Conservation (phyloP, 2,113 vertebrate genomes). For the Pelmatolapia mariae region DNA sequence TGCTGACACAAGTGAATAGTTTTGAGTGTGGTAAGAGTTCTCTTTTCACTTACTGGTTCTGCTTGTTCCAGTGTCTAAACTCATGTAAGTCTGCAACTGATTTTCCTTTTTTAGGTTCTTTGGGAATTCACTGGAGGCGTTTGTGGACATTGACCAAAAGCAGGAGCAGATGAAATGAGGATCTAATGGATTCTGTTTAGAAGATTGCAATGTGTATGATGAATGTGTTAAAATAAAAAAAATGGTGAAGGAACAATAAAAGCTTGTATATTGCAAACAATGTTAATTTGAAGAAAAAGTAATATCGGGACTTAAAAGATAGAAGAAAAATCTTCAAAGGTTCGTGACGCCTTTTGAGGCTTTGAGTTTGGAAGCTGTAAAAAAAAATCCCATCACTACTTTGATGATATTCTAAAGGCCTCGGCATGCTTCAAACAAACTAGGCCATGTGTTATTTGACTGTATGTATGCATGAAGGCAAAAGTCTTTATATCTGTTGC, state of each 20-base stretch:
- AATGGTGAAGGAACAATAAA: background rate
- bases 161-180: background rate
- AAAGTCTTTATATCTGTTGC: background rate
- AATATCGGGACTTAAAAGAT: background rate
- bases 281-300: background rate
- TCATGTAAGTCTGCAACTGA: background rate
- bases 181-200: background rate
- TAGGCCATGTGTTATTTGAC: background rate
- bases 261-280: background rate
- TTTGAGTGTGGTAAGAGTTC: background rate
- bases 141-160: background rate
- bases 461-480: background rate
- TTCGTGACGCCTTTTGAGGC: background rate
- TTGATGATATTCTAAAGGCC: background rate
- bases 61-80: background rate
- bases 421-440: background rate
- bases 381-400: background rate
- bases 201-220: background rate
- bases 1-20: conserved; percentile 41
- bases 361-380: background rate
- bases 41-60: conserved; percentile 13
- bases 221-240: background rate
- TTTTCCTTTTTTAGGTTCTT: background rate
- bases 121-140: background rate
- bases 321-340: background rate